Evolutionary conservation across 2,797 vertebrate genomes (phyloP).

Genomic region (Rhinogobio ventralis): DNA sequence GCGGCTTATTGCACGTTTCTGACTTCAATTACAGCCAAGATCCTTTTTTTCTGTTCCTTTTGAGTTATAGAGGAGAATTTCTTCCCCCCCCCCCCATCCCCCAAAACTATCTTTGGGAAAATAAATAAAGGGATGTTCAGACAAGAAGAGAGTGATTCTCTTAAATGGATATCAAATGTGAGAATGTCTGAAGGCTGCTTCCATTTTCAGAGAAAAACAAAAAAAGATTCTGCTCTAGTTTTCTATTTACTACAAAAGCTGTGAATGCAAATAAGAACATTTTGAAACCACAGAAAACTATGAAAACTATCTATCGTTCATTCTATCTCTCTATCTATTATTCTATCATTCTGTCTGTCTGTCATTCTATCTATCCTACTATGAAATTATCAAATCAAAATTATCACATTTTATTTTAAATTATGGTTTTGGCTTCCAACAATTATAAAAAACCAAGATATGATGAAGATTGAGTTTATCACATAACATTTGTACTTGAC

Average conservation of each 20-base stretch:
- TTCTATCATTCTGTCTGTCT: too few relatives aligned
- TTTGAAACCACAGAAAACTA: not conserved
- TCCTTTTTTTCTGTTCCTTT: conserved; percentile 65
- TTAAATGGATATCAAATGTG: conserved; percentile 66
- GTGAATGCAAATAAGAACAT: conserved; percentile 6
- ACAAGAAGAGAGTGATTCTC: conserved; percentile 66
- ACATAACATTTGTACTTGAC: not conserved
- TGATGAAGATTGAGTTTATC: not conserved
- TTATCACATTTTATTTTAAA: not conserved
- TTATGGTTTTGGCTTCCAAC: not conserved
- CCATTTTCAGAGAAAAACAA: not conserved
- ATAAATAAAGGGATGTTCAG: conserved; percentile 68
- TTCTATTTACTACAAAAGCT: not conserved
- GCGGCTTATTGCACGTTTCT: conserved; percentile 73
- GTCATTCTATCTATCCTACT: too few relatives aligned
- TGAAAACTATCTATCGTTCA: not conserved
- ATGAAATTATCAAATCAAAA: too few relatives aligned
- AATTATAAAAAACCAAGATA: not conserved
- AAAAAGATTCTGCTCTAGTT: conserved; percentile 6
- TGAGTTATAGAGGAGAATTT: conserved; percentile 59
- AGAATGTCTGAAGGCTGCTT: conserved; percentile 16
- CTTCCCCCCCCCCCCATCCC: not conserved
- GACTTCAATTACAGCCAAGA: conserved; percentile 78
- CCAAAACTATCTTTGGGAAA: conserved; percentile 63
- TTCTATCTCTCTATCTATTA: too few relatives aligned